Evolutionary conservation across 2,113 vertebrate species (phyloP).

Genomic region (Colius striatus): DNA sequence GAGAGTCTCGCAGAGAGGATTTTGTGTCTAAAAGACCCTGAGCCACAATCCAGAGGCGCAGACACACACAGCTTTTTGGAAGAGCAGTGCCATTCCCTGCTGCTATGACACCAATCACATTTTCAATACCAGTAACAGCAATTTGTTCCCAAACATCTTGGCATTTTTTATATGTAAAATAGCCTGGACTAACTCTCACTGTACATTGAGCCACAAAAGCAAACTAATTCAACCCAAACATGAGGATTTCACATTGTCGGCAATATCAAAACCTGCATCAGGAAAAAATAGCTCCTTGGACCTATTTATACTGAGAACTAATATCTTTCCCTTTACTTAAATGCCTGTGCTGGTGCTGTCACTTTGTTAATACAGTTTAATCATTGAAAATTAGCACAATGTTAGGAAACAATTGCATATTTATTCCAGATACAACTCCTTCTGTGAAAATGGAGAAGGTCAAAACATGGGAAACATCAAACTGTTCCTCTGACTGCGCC

Average conservation of each 20-base stretch:
- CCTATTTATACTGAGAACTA: not conserved
- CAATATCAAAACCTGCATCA: not conserved
- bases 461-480: not conserved
- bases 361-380: not conserved
- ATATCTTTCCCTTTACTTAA: not conserved
- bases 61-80: not conserved
- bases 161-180: not conserved
- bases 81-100: not conserved
- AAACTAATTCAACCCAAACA: not conserved
- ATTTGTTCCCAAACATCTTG: not conserved
- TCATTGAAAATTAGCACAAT: not conserved
- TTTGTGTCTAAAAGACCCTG: not conserved
- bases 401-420: not conserved
- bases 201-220: not conserved
- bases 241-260: not conserved
- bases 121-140: not conserved
- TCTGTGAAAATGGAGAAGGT: not conserved
- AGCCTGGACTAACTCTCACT: not conserved
- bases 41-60: not conserved
- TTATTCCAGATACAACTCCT: not conserved
- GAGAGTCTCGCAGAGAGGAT: not conserved
- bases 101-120: not conserved
- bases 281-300: not conserved
- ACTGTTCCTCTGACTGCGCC: not conserved
- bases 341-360: fast-evolving